Evolutionary conservation across 2,113 vertebrate species (phyloP).

Genomic region (Gavialis gangeticus): DNA sequence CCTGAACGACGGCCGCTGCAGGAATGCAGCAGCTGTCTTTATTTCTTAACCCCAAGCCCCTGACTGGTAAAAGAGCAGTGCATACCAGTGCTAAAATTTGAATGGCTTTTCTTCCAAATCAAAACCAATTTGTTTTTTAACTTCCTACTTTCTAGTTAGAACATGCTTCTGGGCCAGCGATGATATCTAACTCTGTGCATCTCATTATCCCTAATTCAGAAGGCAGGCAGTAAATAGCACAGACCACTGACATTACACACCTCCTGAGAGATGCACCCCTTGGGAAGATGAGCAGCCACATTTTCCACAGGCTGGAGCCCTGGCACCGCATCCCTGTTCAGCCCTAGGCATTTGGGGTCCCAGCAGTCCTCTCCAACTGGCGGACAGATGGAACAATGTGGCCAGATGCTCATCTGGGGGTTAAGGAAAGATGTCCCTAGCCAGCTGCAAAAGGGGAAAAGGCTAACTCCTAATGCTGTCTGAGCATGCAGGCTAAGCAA

Average conservation of each 20-base stretch:
- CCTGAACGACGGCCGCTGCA: neutral
- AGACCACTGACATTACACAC: no score
- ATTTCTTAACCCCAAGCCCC: no score
- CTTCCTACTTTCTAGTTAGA: no score
- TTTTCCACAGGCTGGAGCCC: neutral
- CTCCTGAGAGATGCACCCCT: neutral
- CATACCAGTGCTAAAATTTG: no score
- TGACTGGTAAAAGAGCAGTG: no score
- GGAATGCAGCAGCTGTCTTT: no score
- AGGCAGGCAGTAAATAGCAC: no score
- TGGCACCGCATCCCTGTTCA: neutral
- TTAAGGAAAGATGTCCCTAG: neutral
- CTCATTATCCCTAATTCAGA: no score
- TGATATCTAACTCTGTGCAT: no score
- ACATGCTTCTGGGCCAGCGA: no score
- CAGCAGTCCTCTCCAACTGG: neutral
- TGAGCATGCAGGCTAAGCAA: neutral
- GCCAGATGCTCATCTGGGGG: neutral
- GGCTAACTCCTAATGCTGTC: neutral
- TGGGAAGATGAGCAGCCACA: neutral
- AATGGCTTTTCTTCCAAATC: no score
- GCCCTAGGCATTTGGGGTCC: neutral
- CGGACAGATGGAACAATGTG: neutral
- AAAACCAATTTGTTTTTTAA: no score
- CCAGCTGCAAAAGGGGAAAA: neutral